Evolutionary conservation across 1,140 invertebrate species (phyloP).

Genomic region (Drosophila lacteicornis): DNA sequence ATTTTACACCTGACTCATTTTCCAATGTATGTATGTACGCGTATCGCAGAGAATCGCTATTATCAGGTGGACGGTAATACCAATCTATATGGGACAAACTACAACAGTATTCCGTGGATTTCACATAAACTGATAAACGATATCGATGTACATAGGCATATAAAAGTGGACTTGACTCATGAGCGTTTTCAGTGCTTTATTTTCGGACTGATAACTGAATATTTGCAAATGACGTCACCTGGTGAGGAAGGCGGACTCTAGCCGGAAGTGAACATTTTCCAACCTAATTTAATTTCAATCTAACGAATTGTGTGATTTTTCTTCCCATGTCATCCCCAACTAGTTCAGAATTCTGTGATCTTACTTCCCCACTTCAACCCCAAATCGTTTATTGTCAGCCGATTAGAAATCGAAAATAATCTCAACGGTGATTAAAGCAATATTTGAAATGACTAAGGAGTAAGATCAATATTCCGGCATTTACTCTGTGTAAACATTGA

Average conservation of each 20-base stretch:
- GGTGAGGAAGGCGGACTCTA: not conserved
- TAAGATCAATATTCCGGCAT: constrained; percentile 36
- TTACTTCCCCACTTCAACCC: not conserved
- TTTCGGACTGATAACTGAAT: constrained; percentile 48
- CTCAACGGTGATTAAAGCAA: not conserved
- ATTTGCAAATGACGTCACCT: constrained; percentile 55
- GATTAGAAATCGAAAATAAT: not conserved
- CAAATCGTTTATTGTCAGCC: too few relatives aligned
- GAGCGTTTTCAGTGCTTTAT: constrained; percentile 39
- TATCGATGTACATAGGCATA: constrained; percentile 26
- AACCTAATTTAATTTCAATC: not conserved
- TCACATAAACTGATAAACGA: constrained; percentile 67
- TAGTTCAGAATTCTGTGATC: not conserved
- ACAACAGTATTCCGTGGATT: constrained; percentile 56
- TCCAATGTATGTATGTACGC: constrained; percentile 7
- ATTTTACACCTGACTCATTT: constrained; percentile 59
- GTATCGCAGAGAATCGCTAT: constrained; percentile 26
- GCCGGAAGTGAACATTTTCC: constrained; percentile 19
- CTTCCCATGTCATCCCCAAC: too few relatives aligned
- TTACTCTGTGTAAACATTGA: constrained; percentile 30
- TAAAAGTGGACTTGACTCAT: constrained; percentile 65
- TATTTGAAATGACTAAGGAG: constrained; percentile 18
- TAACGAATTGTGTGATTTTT: not conserved
- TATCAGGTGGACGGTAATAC: constrained; percentile 25
- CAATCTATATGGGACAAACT: constrained; percentile 31